Conservation (phyloP, 1,140 invertebrate species). For the Anagrus nilaparvatae region DNA sequence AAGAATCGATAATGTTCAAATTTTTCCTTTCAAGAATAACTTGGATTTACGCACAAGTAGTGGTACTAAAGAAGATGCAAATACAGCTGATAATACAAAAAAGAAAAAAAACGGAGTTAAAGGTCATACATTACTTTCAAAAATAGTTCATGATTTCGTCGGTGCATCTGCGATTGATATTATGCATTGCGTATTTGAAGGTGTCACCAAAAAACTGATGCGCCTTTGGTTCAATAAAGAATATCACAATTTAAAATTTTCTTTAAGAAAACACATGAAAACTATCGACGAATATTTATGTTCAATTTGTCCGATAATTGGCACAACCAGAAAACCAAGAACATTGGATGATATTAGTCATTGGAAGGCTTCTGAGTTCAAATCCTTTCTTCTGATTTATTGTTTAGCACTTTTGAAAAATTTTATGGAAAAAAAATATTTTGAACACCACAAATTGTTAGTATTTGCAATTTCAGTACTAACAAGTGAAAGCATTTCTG, state of each 20-base stretch:
- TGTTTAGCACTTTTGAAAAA: constrained; percentile 13
- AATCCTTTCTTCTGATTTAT: constrained; percentile 12
- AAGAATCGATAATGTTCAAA: constrained; percentile 2
- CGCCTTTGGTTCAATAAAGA: constrained; percentile 3
- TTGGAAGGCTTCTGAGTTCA: constrained; percentile 21
- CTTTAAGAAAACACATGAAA: neutral
- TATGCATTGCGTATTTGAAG: constrained; percentile 15
- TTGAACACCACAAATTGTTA: constrained; percentile 16
- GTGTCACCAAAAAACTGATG: constrained; percentile 6
- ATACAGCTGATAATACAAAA: neutral
- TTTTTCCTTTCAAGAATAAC: constrained; percentile 2
- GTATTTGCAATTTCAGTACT: constrained; percentile 1
- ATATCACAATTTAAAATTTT: neutral
- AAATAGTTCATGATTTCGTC: constrained; percentile 8
- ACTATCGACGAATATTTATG: constrained; percentile 8
- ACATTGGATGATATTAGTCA: constrained; percentile 10
- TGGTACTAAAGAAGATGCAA: neutral
- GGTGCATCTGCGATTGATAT: constrained; percentile 14
- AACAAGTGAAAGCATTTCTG: neutral
- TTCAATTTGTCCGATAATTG: constrained; percentile 12
- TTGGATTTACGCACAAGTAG: constrained; percentile 12
- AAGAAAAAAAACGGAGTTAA: neutral
- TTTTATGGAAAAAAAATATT: constrained; percentile 10
- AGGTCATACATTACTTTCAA: constrained; percentile 7
- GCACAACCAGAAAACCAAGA: constrained; percentile 15